Evolutionary conservation across 2,113 vertebrate genomes (phyloP).

Genomic region (Aramus guarauna): DNA sequence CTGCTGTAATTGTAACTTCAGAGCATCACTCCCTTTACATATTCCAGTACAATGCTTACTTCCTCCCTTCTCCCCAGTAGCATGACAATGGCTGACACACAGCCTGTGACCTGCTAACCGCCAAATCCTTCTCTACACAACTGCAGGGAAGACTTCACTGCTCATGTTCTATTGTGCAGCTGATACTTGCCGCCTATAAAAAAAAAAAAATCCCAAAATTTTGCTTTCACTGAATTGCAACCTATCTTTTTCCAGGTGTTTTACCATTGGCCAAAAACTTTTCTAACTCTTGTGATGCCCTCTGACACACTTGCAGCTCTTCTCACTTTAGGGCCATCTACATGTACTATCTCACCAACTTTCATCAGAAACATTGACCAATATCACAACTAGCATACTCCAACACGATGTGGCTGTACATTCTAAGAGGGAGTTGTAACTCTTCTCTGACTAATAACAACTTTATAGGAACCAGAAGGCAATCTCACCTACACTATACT

Average conservation of each 20-base stretch:
- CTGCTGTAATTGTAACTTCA: neutral
- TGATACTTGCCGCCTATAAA: neutral
- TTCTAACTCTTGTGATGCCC: neutral
- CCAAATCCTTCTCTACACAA: neutral
- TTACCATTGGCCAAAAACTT: neutral
- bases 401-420: neutral
- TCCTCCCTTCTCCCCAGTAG: neutral
- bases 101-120: neutral
- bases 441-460: neutral
- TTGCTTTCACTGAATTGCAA: neutral
- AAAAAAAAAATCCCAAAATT: neutral
- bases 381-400: neutral
- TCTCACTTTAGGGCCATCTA: neutral
- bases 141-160: neutral
- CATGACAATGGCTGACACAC: neutral
- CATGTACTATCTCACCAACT: neutral
- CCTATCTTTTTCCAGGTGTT: neutral
- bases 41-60: neutral
- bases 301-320: neutral
- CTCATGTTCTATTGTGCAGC: rapidly evolving
- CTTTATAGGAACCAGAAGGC: neutral
- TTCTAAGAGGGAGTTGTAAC: neutral
- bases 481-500: neutral
- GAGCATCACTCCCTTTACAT: neutral
- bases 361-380: neutral